phyloP scores from a whole-genome alignment of 2,888 invertebrate genomes.

The Pachliopta kotzebuea region DNA sequence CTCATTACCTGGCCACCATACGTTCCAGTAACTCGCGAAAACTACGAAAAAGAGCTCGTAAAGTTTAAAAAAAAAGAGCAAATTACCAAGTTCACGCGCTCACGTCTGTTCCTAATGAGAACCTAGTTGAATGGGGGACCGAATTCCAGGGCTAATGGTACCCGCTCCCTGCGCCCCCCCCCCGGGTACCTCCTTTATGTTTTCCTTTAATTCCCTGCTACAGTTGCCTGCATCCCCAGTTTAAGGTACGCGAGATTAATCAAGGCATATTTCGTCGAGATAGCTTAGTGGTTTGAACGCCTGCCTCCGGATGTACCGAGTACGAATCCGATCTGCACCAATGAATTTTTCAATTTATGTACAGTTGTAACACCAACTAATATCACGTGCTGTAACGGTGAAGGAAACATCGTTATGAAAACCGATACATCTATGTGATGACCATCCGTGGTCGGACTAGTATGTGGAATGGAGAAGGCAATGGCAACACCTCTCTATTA shows the following conservation, averaged over 20 bases:
- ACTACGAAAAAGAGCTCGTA: conserved; percentile 7
- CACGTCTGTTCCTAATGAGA: conserved; percentile 29
- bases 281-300: too few relatives aligned
- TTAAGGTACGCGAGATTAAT: conserved; percentile 13
- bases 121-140: conserved; percentile 29
- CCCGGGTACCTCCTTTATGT: conserved; percentile 28
- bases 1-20: not conserved
- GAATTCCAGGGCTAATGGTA: conserved; percentile 35
- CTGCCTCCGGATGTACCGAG: too few relatives aligned
- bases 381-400: too few relatives aligned
- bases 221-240: conserved; percentile 2
- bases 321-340: too few relatives aligned
- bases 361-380: too few relatives aligned
- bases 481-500: too few relatives aligned
- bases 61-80: conserved; percentile 13
- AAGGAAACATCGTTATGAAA: too few relatives aligned
- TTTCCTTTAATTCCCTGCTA: conserved; percentile 7
- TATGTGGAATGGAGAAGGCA: too few relatives aligned
- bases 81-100: conserved; percentile 18
- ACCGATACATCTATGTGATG: too few relatives aligned
- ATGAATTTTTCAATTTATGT: too few relatives aligned
- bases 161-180: conserved; percentile 19
- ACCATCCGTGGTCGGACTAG: too few relatives aligned
- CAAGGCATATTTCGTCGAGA: too few relatives aligned
- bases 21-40: not conserved